Conservation (phyloP, 2,113 vertebrate genomes). For the Istiophorus platypterus region DNA sequence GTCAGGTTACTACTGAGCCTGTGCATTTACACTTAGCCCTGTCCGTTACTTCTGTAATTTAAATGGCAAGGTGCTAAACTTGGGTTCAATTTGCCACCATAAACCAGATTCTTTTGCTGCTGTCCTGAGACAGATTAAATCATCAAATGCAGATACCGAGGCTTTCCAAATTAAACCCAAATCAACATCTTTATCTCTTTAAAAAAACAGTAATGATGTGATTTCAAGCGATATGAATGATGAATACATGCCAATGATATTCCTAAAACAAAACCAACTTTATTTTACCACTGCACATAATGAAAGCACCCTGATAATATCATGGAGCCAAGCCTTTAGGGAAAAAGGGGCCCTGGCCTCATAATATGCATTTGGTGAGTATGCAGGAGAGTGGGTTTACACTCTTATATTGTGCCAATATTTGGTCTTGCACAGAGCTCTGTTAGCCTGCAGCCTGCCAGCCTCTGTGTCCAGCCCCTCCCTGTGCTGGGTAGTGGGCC, state of each 20-base stretch:
- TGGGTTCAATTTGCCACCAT: neutral
- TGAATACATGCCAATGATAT: neutral
- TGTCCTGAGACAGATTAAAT: neutral
- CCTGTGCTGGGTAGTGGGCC: constrained; percentile 65
- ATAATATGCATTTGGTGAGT: constrained; percentile 27
- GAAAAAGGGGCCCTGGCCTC: neutral
- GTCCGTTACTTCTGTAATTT: neutral
- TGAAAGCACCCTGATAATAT: neutral
- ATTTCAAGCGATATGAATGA: constrained; percentile 1
- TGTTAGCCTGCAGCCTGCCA: constrained; percentile 55
- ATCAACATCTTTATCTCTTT: neutral
- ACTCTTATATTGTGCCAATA: constrained; percentile 48
- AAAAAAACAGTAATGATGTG: neutral
- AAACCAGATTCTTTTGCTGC: neutral
- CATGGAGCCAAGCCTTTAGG: neutral
- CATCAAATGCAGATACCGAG: neutral
- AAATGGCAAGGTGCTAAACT: neutral
- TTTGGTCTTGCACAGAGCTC: constrained; percentile 59
- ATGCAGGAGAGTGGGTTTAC: constrained; percentile 47
- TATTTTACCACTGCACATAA: neutral
- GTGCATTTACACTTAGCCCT: neutral
- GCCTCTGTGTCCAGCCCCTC: constrained; percentile 69
- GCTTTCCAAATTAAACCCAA: neutral
- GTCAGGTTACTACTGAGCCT: constrained; percentile 1
- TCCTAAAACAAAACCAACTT: constrained; percentile 13